A percentile compares a stretch with the other conserved stretches of the same genome.
These are phyloP conservation scores for Serilophus lunatus DNA, from an alignment of 2,113 vertebrate species.

Conservation along the genomic window DNA sequence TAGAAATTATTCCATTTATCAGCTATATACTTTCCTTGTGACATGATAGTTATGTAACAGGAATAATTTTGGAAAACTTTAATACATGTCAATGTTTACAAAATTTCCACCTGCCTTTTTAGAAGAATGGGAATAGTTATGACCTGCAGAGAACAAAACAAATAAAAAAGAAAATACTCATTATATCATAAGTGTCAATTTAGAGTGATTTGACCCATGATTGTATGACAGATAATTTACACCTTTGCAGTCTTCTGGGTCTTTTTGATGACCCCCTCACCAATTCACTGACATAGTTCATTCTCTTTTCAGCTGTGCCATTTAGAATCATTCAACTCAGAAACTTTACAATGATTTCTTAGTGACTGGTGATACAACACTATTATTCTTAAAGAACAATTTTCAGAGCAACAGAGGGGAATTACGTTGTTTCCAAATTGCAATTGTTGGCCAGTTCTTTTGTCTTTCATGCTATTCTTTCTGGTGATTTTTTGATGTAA, in stretches of 20 bases:
- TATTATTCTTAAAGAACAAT: background rate
- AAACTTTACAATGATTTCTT: background rate
- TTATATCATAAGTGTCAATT: background rate
- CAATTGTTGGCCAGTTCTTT: constrained; percentile 22
- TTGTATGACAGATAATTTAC: background rate
- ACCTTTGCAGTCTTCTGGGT: background rate
- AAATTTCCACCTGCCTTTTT: background rate
- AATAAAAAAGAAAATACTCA: background rate
- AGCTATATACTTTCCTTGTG: background rate
- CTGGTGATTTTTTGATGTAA: constrained; percentile 17
- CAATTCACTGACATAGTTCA: background rate
- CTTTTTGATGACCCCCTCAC: background rate
- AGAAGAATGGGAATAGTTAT: background rate
- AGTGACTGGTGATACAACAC: background rate
- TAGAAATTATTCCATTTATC: background rate
- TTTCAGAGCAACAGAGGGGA: background rate
- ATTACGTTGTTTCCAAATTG: background rate
- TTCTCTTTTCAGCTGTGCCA: background rate
- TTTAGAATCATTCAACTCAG: background rate
- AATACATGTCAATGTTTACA: background rate
- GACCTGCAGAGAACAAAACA: background rate
- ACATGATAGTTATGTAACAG: fast-evolving
- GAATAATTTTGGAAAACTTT: background rate
- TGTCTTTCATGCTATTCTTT: constrained; percentile 18
- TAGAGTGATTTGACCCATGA: background rate